Percentiles rank a stretch among this genome's conserved stretches.
Conservation (phyloP, 2,797 vertebrate genomes). For the Coregonus ussuriensis region DNA sequence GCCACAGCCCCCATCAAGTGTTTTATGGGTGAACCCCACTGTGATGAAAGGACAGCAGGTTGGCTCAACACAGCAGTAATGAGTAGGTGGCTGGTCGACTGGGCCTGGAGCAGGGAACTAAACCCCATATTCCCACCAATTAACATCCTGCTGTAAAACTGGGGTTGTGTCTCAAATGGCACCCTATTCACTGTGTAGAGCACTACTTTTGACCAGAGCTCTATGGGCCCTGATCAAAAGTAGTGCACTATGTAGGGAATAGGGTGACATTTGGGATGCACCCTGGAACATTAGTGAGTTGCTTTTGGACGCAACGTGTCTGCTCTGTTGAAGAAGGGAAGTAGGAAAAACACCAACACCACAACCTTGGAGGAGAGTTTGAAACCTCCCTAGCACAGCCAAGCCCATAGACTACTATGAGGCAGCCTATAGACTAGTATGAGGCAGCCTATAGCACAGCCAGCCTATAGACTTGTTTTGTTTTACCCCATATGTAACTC, state of each 20-base stretch:
- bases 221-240: neutral
- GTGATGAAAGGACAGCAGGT: constrained; percentile 45
- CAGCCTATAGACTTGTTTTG: too few species aligned
- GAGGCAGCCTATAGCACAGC: too few species aligned
- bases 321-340: constrained; percentile 16
- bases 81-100: constrained; percentile 52
- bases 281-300: constrained; percentile 42
- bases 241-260: neutral
- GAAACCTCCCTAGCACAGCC: constrained; percentile 47
- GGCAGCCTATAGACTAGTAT: too few species aligned
- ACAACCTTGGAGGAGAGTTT: constrained; percentile 39
- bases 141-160: constrained; percentile 72
- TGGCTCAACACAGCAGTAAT: constrained; percentile 49
- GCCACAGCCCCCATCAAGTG: neutral
- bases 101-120: constrained; percentile 47
- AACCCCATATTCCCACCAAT: constrained; percentile 45
- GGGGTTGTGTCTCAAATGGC: neutral
- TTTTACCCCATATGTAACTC: too few species aligned
- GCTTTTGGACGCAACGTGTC: constrained; percentile 37
- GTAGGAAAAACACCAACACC: constrained; percentile 7
- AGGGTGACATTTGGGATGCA: neutral
- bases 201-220: neutral
- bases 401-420: too few species aligned
- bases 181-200: neutral
- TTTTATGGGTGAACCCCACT: constrained; percentile 16